Conservation (phyloP, 2,888 invertebrate genomes). For the Trissolcus japonicus region DNA sequence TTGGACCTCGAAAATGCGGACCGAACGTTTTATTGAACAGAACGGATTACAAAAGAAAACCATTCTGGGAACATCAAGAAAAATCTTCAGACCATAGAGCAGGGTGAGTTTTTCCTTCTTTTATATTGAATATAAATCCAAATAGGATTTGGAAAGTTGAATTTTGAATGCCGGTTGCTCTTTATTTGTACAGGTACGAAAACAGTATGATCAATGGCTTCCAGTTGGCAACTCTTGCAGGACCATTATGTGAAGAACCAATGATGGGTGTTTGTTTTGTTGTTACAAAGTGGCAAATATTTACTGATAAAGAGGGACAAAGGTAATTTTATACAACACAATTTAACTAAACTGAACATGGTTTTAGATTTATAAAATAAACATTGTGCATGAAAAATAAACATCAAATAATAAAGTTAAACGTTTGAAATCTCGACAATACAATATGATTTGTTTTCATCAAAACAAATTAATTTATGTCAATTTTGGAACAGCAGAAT, state of each 20-base stretch:
- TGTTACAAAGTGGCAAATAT: slow-evolving; percentile 86
- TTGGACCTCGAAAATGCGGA: slow-evolving; percentile 93
- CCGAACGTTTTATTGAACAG: slow-evolving; percentile 93
- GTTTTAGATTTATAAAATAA: slow-evolving; percentile 1
- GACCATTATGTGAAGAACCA: slow-evolving; percentile 97
- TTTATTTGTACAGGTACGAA: slow-evolving; percentile 76
- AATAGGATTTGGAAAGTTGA: not conserved
- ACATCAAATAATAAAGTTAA: too few species aligned
- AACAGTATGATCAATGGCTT: slow-evolving; percentile 91
- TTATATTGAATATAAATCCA: not conserved
- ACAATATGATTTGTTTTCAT: too few species aligned
- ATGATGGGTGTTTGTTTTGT: slow-evolving; percentile 96
- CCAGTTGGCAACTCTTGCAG: slow-evolving; percentile 90
- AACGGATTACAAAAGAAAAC: slow-evolving; percentile 82
- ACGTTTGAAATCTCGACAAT: too few species aligned
- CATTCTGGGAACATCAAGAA: slow-evolving; percentile 76
- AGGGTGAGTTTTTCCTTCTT: slow-evolving; percentile 50
- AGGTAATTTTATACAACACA: slow-evolving; percentile 59
- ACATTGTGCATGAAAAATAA: too few species aligned
- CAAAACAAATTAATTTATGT: too few species aligned
- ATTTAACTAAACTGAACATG: too few species aligned
- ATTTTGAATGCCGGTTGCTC: too few species aligned
- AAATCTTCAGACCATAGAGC: slow-evolving; percentile 66
- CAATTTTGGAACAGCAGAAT: too few species aligned
- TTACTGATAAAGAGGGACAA: slow-evolving; percentile 59